phyloP scores from a whole-genome alignment of 1,140 invertebrate genomes.

The Diorhabda elongata region DNA sequence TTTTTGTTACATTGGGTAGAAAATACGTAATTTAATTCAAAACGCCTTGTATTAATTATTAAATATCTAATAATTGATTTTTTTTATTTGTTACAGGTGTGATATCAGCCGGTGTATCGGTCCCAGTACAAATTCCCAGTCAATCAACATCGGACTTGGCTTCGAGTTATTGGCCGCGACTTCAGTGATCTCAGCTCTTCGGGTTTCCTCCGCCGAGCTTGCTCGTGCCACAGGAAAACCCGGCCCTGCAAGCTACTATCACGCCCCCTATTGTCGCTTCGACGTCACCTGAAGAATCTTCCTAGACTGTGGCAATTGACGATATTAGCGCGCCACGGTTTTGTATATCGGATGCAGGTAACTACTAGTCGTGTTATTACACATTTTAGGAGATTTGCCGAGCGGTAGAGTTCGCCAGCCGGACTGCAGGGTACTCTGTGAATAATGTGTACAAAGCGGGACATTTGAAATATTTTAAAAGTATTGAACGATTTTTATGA shows the following conservation, averaged over 20 bases:
- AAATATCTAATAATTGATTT: not conserved
- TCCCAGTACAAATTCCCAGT: conserved; percentile 94
- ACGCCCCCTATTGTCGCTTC: conserved; percentile 43
- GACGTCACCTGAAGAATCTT: conserved; percentile 43
- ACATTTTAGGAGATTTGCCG: not conserved
- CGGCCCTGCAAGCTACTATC: conserved; percentile 45
- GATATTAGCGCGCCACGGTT: not conserved
- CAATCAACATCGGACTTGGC: conserved; percentile 76
- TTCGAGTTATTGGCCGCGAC: conserved; percentile 91
- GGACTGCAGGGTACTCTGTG: conserved; percentile 49
- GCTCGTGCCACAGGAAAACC: conserved; percentile 59
- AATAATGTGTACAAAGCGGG: conserved; percentile 25
- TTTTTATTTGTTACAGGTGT: conserved; percentile 64
- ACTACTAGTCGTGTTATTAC: not conserved
- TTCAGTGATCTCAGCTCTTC: conserved; percentile 85
- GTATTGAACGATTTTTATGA: not conserved
- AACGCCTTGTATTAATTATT: no score
- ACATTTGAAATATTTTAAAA: conserved; percentile 13
- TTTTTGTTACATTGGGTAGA: no score
- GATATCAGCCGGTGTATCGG: conserved; percentile 95
- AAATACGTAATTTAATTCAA: no score
- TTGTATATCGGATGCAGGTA: not conserved
- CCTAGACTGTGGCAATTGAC: not conserved
- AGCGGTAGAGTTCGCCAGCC: conserved; percentile 32
- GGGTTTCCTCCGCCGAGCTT: conserved; percentile 60